A percentile compares a stretch with the other conserved stretches of the same genome.
phyloP scores from a whole-genome alignment of 1,140 invertebrate genomes.

The Zophobas atratus region DNA sequence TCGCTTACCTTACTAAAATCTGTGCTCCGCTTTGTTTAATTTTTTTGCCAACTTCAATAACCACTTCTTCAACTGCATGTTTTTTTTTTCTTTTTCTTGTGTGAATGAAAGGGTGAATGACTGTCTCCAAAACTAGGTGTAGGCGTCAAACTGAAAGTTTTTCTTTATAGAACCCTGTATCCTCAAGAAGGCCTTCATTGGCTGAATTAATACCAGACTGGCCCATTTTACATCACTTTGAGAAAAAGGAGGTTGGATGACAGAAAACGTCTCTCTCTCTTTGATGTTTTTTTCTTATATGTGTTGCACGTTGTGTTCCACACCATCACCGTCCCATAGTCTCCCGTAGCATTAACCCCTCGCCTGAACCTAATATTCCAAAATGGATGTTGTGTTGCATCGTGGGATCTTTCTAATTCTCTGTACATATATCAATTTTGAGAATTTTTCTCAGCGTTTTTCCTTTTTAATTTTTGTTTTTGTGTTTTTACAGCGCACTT shows the following conservation, averaged over 20 bases:
- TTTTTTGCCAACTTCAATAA: conserved; percentile 25
- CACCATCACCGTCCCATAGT: conserved; percentile 33
- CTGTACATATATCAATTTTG: conserved; percentile 57
- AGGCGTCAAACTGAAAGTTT: conserved; percentile 55
- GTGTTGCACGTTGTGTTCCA: conserved; percentile 55
- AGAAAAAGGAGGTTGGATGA: conserved; percentile 82
- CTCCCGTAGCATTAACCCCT: conserved; percentile 36
- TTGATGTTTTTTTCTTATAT: conserved; percentile 53
- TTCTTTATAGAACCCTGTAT: conserved; percentile 75
- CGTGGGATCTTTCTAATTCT: conserved; percentile 43
- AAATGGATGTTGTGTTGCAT: conserved; percentile 60
- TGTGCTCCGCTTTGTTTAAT: conserved; percentile 41
- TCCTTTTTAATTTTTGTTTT: conserved; percentile 48
- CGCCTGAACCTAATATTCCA: conserved; percentile 50
- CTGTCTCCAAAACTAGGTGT: conserved; percentile 47
- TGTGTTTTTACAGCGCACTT: conserved; percentile 54
- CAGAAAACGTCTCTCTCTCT: conserved; percentile 55
- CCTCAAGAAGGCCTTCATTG: conserved; percentile 88
- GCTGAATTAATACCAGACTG: conserved; percentile 97
- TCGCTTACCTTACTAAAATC: conserved; percentile 41
- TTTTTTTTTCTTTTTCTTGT: conserved; percentile 40
- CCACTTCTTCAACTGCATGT: conserved; percentile 16
- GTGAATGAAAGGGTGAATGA: conserved; percentile 46
- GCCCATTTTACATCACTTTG: conserved; percentile 92
- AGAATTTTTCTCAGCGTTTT: conserved; percentile 48